These are phyloP conservation scores for Schrankia costaestrigalis DNA, from an alignment of 2,888 invertebrate genomes.

Conservation along the genomic window DNA sequence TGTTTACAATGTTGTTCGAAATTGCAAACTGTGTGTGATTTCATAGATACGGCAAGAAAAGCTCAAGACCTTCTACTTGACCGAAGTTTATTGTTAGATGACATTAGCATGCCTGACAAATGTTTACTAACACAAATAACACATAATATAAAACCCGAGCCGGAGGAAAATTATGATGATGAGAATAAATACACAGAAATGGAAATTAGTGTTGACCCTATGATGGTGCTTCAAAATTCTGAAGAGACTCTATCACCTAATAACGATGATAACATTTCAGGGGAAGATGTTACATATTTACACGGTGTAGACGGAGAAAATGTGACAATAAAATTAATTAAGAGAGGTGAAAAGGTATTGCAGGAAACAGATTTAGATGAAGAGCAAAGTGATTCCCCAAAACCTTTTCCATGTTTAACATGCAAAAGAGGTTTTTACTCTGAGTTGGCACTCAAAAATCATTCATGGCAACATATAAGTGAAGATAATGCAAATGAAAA, in stretches of 20 bases:
- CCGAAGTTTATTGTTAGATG: slow-evolving; percentile 59
- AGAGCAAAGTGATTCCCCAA: slow-evolving; percentile 28
- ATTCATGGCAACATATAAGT: slow-evolving; percentile 79
- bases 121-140: slow-evolving; percentile 2
- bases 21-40: slow-evolving; percentile 84
- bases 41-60: slow-evolving; percentile 83
- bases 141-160: slow-evolving; percentile 15
- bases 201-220: slow-evolving; percentile 86
- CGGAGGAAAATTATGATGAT: slow-evolving; percentile 33
- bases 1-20: slow-evolving; percentile 83
- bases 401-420: slow-evolving; percentile 78
- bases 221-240: slow-evolving; percentile 83
- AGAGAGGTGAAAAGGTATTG: slow-evolving; percentile 28
- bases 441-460: slow-evolving; percentile 82
- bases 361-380: slow-evolving; percentile 20
- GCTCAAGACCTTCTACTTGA: slow-evolving; percentile 81
- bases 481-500: slow-evolving; percentile 40
- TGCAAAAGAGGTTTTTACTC: slow-evolving; percentile 79
- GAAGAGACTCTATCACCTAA: slow-evolving; percentile 52
- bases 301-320: slow-evolving; percentile 50
- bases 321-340: slow-evolving; percentile 64
- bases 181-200: slow-evolving; percentile 74
- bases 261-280: slow-evolving; percentile 25
- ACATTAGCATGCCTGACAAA: slow-evolving; percentile 38
- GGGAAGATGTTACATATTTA: slow-evolving; percentile 45